phyloP scores from a whole-genome alignment of 2,888 invertebrate genomes.

The Acronicta aceris region DNA sequence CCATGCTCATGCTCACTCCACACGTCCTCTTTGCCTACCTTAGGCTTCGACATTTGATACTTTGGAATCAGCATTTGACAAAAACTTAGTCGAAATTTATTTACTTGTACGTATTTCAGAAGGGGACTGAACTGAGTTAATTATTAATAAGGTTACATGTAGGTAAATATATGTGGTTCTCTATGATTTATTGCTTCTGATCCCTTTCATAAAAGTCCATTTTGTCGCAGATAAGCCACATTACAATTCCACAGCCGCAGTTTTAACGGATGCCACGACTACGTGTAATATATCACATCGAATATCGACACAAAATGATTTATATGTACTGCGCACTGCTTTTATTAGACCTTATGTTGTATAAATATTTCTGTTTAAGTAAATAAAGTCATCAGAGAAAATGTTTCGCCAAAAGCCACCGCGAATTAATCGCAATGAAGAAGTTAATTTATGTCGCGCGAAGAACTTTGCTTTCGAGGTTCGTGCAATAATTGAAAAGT shows the following conservation, averaged over 20 bases:
- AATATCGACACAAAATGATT: slow-evolving; percentile 70
- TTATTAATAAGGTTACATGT: too few relatives aligned
- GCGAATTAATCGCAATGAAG: slow-evolving; percentile 70
- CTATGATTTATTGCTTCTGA: slow-evolving; percentile 54
- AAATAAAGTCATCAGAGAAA: slow-evolving; percentile 61
- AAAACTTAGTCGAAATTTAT: slow-evolving; percentile 11
- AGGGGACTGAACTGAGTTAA: slow-evolving; percentile 21
- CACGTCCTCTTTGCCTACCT: slow-evolving; percentile 6
- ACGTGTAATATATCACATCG: slow-evolving; percentile 71
- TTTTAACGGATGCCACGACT: slow-evolving; percentile 67
- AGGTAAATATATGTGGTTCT: slow-evolving; percentile 25
- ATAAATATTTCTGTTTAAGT: slow-evolving; percentile 60
- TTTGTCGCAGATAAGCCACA: slow-evolving; percentile 67
- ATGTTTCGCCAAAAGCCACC: slow-evolving; percentile 65
- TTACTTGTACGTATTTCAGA: background rate
- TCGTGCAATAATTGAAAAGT: slow-evolving; percentile 77
- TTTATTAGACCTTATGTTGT: slow-evolving; percentile 59
- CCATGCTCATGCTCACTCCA: slow-evolving; percentile 81
- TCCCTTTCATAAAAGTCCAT: slow-evolving; percentile 60
- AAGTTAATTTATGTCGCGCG: slow-evolving; percentile 74
- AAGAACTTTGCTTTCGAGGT: slow-evolving; percentile 70
- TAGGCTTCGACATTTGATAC: background rate
- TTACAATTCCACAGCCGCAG: slow-evolving; percentile 64
- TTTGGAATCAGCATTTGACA: background rate
- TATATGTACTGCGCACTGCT: slow-evolving; percentile 59